Percentiles rank a stretch among this genome's conserved stretches.
Conservation (phyloP, 30 jellyfish, hydroid and myxozoan genomes). For the Hydractinia echinata region DNA sequence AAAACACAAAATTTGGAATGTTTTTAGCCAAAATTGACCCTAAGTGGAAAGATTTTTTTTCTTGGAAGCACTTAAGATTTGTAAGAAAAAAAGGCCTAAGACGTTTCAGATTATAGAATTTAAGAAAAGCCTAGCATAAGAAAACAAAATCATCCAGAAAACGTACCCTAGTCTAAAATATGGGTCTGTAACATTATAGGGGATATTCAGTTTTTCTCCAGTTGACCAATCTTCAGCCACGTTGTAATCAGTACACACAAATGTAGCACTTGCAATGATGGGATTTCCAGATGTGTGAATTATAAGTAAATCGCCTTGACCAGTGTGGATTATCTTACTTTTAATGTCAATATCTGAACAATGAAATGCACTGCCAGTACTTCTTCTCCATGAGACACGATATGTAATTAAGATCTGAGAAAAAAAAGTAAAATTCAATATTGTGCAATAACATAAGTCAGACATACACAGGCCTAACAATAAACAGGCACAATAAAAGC, state of each 20-base stretch:
- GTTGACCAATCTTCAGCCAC: constrained; percentile 16
- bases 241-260: constrained; percentile 18
- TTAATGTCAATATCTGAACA: not conserved
- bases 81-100: too few species aligned
- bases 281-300: too few species aligned
- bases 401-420: not conserved
- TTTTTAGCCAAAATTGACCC: too few species aligned
- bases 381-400: constrained; percentile 15
- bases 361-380: not conserved
- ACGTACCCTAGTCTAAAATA: constrained; percentile 10
- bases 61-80: too few species aligned
- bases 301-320: not conserved
- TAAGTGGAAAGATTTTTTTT: too few species aligned
- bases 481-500: too few species aligned
- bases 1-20: too few species aligned
- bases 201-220: constrained; percentile 5
- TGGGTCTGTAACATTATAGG: not conserved
- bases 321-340: not conserved
- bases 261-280: not conserved
- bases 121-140: too few species aligned
- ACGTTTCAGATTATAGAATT: too few species aligned
- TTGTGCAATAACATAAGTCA: not conserved
- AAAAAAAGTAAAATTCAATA: not conserved
- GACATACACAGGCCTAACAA: too few species aligned
- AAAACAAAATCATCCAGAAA: not conserved